Evolutionary conservation across 2,113 vertebrate species (phyloP).

Genomic region (Bostrychus sinensis): DNA sequence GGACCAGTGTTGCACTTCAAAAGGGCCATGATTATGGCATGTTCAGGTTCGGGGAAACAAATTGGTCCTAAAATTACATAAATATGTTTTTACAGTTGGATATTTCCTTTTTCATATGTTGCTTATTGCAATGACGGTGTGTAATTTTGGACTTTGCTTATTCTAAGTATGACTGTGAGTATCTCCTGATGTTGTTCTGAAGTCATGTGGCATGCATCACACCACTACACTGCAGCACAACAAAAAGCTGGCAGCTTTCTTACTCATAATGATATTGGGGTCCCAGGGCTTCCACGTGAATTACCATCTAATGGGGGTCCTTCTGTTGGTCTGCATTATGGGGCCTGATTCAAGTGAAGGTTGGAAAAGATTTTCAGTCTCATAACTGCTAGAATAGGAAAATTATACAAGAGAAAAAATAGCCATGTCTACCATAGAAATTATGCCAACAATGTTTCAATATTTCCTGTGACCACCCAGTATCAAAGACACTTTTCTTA

Average conservation of each 20-base stretch:
- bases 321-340: constrained; percentile 61
- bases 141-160: not conserved
- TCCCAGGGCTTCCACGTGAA: constrained; percentile 66
- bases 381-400: constrained; percentile 30
- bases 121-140: too few species aligned
- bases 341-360: constrained; percentile 38
- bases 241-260: constrained; percentile 55
- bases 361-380: constrained; percentile 45
- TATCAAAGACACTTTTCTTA: constrained; percentile 3
- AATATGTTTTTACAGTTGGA: constrained; percentile 15
- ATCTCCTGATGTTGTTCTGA: not conserved
- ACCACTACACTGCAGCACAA: constrained; percentile 31
- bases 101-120: constrained; percentile 6
- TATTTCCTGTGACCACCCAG: too few species aligned
- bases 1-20: constrained; percentile 55
- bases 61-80: constrained; percentile 35
- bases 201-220: constrained; percentile 18
- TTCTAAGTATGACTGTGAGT: not conserved
- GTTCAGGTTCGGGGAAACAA: constrained; percentile 38
- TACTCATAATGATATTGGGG: constrained; percentile 66
- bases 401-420: not conserved
- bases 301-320: constrained; percentile 67
- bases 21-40: constrained; percentile 44
- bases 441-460: too few species aligned
- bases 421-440: too few species aligned